Evolutionary conservation across 1,140 invertebrate species (phyloP), one percentile per base, ranked within the genome.

Genomic region (Pseudomyrmex sp.): DNA sequence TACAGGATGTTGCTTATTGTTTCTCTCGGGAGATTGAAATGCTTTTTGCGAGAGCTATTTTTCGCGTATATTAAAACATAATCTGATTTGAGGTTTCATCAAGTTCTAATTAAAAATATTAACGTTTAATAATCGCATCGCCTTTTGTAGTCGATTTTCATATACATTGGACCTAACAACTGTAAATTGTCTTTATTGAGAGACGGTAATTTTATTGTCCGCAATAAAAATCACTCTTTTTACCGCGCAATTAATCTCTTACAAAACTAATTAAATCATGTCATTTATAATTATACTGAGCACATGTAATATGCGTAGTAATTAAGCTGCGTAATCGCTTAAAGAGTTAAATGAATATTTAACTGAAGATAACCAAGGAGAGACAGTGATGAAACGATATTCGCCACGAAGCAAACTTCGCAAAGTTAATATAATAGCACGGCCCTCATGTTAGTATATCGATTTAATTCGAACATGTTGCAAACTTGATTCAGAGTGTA

Each of bases 281-380:
- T 65, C 1, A 75, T 48, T 74, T 63, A n/a, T 52, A 69, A 79
- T 79, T 48, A 23, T 2, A 48, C 13, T 13, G 46, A 20, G 2
- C 3, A 26, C 46, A 56, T n/a, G 10, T 9, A 48, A 4, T 48
- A 46, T 10, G 50, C 44, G 23, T 26, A 15, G n/a, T 18, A n/a
- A 12, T 59, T 80, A 70, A 35, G 44, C 23, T 35, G 2, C 2
- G 13, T 70, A 70, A 80, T 72, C 48, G 23, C 44, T 61, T 48
- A n/a, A 35, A 80, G 66, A 15, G 44, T 80, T 70, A 72, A 72
- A 80, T 59, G n/a, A 80, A 80, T 70, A 15, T 20, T 48, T 80
- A 59, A 80, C n/a, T 50, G 15, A 48, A 48, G 20, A 10, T 72
- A 80, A 80, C 3, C 65, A 15, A 50, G n/a, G 76, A 72, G 35